Evolutionary conservation across 2,888 invertebrate species (phyloP), one percentile per base, ranked within the genome.

Genomic region (Polyommatus icarus): DNA sequence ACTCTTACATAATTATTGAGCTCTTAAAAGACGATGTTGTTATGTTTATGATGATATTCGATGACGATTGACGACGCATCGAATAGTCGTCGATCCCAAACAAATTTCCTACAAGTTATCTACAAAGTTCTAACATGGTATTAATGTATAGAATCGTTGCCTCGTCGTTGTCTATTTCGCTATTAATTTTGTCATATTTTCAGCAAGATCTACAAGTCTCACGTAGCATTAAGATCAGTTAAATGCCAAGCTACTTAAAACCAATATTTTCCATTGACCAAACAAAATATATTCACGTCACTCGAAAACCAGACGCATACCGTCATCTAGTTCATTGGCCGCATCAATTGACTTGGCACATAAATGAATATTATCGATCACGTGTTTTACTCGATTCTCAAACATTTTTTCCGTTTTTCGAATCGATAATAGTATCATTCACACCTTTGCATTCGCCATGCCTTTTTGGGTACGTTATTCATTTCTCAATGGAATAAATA

Each of bases 311-410:
- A 72, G 72, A n/a, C 36, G 20, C 40, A 40, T 40, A 54, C 18
- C 75, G 54, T 75, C 75, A 75, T 29, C 75, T 75, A 75, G 75
- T 75, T 75, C 75, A 75, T 50, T 75, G 75, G 29, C 75, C 75
- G 54, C 29, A 50, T 73, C 54, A 75, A 73, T 73, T 50, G 75
- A 18, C 24, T 50, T 50, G 29, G 75, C 75, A 75, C 75, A 50
- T 75, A 50, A 50, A 75, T 75, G 50, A 24, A 75, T 50, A 29
- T 54, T 54, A 75, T 18, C 75, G 24, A 24, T 73, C 75, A 75
- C 75, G 50, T 75, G 29, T 67, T 29, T 32, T 54, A 54, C 54
- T 54, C 18, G 18, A 29, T 67, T 67, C 67, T 29, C 29, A 67
- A 67, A 67, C 24, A 29, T 15, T 67, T 29, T 67, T 67, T 29